Evolutionary conservation across 1,140 invertebrate genomes (phyloP).

Genomic region (Branchinecta lynchi): DNA sequence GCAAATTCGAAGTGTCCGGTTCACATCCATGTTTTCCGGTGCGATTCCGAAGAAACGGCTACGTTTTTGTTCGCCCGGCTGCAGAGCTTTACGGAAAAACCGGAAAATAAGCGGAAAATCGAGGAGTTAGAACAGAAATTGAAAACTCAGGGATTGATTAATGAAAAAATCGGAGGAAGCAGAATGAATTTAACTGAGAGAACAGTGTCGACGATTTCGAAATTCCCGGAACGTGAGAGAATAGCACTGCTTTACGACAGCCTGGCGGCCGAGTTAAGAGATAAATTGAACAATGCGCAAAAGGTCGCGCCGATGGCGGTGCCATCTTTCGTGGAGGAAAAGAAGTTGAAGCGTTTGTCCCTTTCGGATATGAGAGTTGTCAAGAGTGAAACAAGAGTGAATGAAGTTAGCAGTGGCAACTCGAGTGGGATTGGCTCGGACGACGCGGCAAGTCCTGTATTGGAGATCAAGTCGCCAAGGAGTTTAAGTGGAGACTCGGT

Average conservation of each 20-base stretch:
- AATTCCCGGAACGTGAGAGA: slow-evolving; percentile 30
- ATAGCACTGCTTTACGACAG: slow-evolving; percentile 70
- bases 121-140: slow-evolving; percentile 52
- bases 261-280: slow-evolving; percentile 72
- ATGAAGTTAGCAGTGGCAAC: slow-evolving; percentile 33
- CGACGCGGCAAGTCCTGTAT: slow-evolving; percentile 52
- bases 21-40: slow-evolving; percentile 84
- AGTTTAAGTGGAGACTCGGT: neutral
- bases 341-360: slow-evolving; percentile 43
- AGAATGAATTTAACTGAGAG: slow-evolving; percentile 24
- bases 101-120: slow-evolving; percentile 73
- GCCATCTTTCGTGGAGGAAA: slow-evolving; percentile 65
- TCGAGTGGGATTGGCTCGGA: slow-evolving; percentile 69
- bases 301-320: slow-evolving; percentile 50
- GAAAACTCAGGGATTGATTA: slow-evolving; percentile 33
- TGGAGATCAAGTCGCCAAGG: slow-evolving; percentile 2
- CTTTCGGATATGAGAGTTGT: slow-evolving; percentile 52
- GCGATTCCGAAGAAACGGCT: slow-evolving; percentile 84
- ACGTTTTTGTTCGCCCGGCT: slow-evolving; percentile 63
- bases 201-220: slow-evolving; percentile 23
- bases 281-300: slow-evolving; percentile 46
- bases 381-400: slow-evolving; percentile 54
- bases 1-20: slow-evolving; percentile 71
- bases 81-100: slow-evolving; percentile 58
- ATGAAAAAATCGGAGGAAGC: slow-evolving; percentile 22